Percentiles rank a stretch among this genome's conserved stretches.
Conservation (phyloP, 2,797 vertebrate species). For the Leuciscus waleckii region DNA sequence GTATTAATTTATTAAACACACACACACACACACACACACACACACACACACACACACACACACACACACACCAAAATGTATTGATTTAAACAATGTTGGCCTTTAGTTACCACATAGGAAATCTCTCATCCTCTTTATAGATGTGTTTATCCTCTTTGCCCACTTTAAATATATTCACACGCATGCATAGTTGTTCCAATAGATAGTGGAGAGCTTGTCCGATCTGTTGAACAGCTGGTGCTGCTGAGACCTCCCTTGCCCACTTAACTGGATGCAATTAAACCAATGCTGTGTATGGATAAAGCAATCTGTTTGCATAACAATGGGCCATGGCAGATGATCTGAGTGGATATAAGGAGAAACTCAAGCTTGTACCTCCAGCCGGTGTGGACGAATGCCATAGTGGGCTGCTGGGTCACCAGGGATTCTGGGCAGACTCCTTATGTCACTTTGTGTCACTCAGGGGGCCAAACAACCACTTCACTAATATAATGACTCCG, state of each 20-base stretch:
- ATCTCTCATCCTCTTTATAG: background rate
- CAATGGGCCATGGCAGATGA: slow-evolving; percentile 37
- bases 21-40: no score
- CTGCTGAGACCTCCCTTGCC: slow-evolving; percentile 36
- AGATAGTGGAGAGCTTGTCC: slow-evolving; percentile 11
- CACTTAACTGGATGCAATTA: slow-evolving; percentile 49
- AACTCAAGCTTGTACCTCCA: slow-evolving; percentile 1
- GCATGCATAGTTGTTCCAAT: slow-evolving; percentile 2
- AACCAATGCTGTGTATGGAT: slow-evolving; percentile 38
- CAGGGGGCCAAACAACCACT: background rate
- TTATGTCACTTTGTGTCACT: slow-evolving; percentile 1
- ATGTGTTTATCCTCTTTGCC: background rate
- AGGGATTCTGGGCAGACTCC: background rate
- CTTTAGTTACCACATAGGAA: background rate
- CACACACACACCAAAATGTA: no score
- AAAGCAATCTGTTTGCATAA: slow-evolving; percentile 47
- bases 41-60: no score
- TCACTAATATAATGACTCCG: background rate
- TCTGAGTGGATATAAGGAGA: slow-evolving; percentile 25
- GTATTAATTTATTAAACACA: no score
- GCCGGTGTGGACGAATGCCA: slow-evolving; percentile 21
- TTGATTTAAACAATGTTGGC: background rate
- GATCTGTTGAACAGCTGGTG: slow-evolving; percentile 31
- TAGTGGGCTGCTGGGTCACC: slow-evolving; percentile 4
- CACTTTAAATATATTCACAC: background rate